phyloP scores from a whole-genome alignment of 2,113 vertebrate species.

The Trichomycterus rosablanca region DNA sequence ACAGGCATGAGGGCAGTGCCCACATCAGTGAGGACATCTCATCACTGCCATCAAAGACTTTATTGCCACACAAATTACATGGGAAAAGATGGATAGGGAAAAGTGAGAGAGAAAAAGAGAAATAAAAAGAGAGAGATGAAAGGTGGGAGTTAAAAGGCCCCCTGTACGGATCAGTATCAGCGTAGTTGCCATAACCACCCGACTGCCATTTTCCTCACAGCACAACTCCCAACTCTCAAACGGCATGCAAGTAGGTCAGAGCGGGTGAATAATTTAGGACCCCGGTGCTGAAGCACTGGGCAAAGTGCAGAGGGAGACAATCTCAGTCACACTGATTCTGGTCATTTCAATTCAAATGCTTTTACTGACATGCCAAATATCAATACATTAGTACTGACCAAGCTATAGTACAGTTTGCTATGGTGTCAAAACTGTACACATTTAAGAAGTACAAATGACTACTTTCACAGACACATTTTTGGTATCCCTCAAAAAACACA shows the following conservation, averaged over 20 bases:
- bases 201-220: conserved; percentile 36
- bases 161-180: conserved; percentile 36
- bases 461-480: too few species aligned
- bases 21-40: conserved; percentile 45
- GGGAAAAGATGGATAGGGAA: too few species aligned
- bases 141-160: conserved; percentile 35
- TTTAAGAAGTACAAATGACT: too few species aligned
- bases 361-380: too few species aligned
- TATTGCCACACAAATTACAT: conserved; percentile 36
- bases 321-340: background rate
- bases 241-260: conserved; percentile 48
- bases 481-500: too few species aligned
- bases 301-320: conserved; percentile 6
- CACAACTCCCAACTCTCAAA: conserved; percentile 39
- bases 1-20: conserved; percentile 46
- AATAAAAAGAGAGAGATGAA: background rate
- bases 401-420: too few species aligned
- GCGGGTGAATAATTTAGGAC: conserved; percentile 49
- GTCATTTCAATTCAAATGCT: too few species aligned
- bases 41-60: conserved; percentile 35
- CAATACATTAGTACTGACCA: too few species aligned
- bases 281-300: conserved; percentile 23
- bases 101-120: conserved; percentile 11
- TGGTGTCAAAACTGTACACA: too few species aligned
- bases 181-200: conserved; percentile 40